Percentiles rank a stretch among this genome's conserved stretches.
Evolutionary conservation across 2,888 invertebrate species (phyloP).

Genomic region (Philereme vetulata): DNA sequence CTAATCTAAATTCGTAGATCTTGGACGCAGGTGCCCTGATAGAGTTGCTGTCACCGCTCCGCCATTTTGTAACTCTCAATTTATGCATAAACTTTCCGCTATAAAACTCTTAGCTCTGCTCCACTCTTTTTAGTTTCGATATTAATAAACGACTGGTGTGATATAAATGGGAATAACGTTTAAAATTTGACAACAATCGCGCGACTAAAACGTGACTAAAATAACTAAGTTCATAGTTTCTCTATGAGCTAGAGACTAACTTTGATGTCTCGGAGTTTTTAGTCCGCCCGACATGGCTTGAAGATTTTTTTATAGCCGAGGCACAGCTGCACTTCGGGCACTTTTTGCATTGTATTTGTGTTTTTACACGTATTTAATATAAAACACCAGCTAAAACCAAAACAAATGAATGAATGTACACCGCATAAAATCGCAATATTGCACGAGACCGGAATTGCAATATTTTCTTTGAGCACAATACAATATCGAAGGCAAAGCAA

Average conservation of each 20-base stretch:
- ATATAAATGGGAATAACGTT: too few species aligned
- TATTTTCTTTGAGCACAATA: constrained; percentile 63
- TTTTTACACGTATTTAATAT: not conserved
- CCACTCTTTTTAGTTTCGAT: constrained; percentile 41
- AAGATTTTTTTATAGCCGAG: too few species aligned
- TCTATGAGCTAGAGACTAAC: too few species aligned
- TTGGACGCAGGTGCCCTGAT: constrained; percentile 66
- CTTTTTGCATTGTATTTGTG: constrained; percentile 3
- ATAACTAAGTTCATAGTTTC: not conserved
- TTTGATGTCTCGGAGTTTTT: too few species aligned
- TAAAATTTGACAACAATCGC: too few species aligned
- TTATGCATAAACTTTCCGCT: constrained; percentile 62
- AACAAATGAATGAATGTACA: constrained; percentile 52
- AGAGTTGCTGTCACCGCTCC: constrained; percentile 57
- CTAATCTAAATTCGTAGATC: constrained; percentile 70
- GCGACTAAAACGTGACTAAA: too few species aligned
- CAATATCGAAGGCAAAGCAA: constrained; percentile 52
- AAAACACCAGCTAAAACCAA: constrained; percentile 36
- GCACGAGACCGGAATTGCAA: constrained; percentile 54
- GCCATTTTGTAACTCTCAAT: constrained; percentile 60
- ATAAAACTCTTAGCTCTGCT: constrained; percentile 41
- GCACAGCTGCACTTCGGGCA: too few species aligned
- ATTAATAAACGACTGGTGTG: constrained; percentile 23
- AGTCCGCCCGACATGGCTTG: too few species aligned
- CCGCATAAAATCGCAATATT: constrained; percentile 57